Conservation (phyloP, 2,888 invertebrate species). For the Aelia acuminata region DNA sequence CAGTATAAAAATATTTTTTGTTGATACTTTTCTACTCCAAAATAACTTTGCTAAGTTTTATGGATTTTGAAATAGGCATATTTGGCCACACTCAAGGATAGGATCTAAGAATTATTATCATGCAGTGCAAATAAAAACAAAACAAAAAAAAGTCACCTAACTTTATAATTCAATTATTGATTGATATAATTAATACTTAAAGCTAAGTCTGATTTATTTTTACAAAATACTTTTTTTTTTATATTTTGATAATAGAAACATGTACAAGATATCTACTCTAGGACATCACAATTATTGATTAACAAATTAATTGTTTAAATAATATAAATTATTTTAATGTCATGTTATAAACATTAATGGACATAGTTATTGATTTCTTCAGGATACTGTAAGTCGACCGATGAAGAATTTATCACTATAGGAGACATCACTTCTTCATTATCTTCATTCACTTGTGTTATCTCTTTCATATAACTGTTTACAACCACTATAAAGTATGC, state of each 20-base stretch:
- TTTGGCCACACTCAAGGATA: too few species aligned
- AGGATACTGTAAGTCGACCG: neutral
- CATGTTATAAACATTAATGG: neutral
- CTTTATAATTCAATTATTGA: neutral
- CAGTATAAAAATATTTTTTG: too few species aligned
- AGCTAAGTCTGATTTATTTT: neutral
- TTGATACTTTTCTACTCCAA: too few species aligned
- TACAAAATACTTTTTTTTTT: neutral
- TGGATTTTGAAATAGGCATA: too few species aligned
- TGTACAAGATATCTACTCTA: neutral
- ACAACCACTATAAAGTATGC: conserved; percentile 42
- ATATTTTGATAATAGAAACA: neutral
- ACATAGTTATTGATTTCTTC: conserved; percentile 31
- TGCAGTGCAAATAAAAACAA: neutral
- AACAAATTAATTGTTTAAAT: neutral
- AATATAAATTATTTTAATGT: neutral
- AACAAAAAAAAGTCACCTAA: neutral
- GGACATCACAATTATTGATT: neutral
- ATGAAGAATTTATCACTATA: conserved; percentile 46
- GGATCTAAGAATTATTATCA: too few species aligned
- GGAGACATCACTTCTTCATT: conserved; percentile 32
- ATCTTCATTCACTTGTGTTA: conserved; percentile 12
- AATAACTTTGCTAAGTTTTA: too few species aligned
- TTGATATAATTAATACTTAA: neutral
- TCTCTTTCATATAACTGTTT: conserved; percentile 15